A percentile compares a stretch with the other conserved stretches of the same genome.
Conservation (phyloP, 2,888 invertebrate species). For the Trichopria drosophilae region DNA sequence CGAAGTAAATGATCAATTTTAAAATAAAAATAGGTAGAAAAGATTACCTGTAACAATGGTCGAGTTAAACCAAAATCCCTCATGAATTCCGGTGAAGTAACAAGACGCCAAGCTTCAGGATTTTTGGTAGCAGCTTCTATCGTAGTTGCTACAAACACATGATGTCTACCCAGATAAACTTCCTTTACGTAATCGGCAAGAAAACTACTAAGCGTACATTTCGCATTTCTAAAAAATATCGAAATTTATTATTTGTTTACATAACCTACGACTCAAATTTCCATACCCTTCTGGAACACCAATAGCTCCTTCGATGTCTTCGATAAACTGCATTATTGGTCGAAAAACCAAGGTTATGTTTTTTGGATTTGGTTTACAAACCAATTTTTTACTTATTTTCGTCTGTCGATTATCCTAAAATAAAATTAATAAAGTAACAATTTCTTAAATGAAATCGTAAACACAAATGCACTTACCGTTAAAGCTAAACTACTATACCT, state of each 20-base stretch:
- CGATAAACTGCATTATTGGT: slow-evolving; percentile 79
- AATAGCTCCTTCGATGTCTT: slow-evolving; percentile 77
- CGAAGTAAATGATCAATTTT: background rate
- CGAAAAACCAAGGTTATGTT: slow-evolving; percentile 80
- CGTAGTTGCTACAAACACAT: slow-evolving; percentile 65
- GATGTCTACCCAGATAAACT: slow-evolving; percentile 80
- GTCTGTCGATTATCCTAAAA: slow-evolving; percentile 42
- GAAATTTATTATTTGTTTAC: slow-evolving; percentile 18
- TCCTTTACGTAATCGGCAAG: slow-evolving; percentile 85
- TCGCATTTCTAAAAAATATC: slow-evolving; percentile 60
- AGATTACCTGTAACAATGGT: slow-evolving; percentile 67
- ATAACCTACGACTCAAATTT: background rate
- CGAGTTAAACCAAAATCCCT: slow-evolving; percentile 66
- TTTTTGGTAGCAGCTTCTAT: slow-evolving; percentile 75
- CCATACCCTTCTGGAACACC: slow-evolving; percentile 63
- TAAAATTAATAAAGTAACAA: slow-evolving; percentile 10
- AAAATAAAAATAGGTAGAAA: slow-evolving; percentile 11
- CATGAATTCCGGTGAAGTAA: slow-evolving; percentile 71
- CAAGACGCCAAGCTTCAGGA: slow-evolving; percentile 78
- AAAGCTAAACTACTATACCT: slow-evolving; percentile 58
- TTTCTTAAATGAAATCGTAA: slow-evolving; percentile 6
- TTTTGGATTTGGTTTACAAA: slow-evolving; percentile 76
- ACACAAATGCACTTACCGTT: slow-evolving; percentile 36
- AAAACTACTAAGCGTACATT: slow-evolving; percentile 79
- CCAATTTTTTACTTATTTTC: slow-evolving; percentile 63